phyloP scores from a whole-genome alignment of 2,113 vertebrate species.

The Dendropsophus ebraccatus region DNA sequence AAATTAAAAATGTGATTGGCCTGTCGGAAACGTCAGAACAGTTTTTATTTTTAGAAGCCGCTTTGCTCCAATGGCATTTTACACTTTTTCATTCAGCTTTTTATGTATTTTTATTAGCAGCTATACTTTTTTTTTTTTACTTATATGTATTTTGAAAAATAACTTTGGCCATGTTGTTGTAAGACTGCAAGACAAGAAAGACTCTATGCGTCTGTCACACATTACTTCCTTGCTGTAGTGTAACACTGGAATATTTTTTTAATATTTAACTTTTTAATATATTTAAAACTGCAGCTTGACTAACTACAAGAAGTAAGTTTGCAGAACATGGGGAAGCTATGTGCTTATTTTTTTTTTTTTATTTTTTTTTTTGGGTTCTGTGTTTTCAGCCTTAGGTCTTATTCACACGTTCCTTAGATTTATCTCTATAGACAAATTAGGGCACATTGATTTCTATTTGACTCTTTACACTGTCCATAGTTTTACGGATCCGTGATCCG shows the following conservation, averaged over 20 bases:
- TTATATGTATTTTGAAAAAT: too few relatives aligned
- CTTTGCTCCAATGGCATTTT: neutral
- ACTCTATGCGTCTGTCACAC: neutral
- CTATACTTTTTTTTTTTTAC: neutral
- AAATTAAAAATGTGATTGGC: neutral
- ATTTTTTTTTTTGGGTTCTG: neutral
- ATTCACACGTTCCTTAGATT: too few relatives aligned
- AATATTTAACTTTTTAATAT: neutral
- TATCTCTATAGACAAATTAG: too few relatives aligned
- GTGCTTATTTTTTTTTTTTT: neutral
- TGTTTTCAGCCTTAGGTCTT: too few relatives aligned
- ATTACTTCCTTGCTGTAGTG: neutral
- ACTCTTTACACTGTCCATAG: too few relatives aligned
- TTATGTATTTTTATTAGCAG: neutral
- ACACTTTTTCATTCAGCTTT: neutral
- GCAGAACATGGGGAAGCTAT: too few relatives aligned
- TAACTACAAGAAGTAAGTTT: neutral
- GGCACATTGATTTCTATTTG: too few relatives aligned
- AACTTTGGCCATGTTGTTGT: too few relatives aligned
- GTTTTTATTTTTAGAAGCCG: neutral
- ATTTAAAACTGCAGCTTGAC: neutral
- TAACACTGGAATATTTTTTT: too few relatives aligned
- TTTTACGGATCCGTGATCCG: too few relatives aligned
- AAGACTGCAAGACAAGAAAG: too few relatives aligned
- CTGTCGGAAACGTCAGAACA: neutral